Conservation (phyloP, 2,888 invertebrate species). For the Nomada ruficornis region DNA sequence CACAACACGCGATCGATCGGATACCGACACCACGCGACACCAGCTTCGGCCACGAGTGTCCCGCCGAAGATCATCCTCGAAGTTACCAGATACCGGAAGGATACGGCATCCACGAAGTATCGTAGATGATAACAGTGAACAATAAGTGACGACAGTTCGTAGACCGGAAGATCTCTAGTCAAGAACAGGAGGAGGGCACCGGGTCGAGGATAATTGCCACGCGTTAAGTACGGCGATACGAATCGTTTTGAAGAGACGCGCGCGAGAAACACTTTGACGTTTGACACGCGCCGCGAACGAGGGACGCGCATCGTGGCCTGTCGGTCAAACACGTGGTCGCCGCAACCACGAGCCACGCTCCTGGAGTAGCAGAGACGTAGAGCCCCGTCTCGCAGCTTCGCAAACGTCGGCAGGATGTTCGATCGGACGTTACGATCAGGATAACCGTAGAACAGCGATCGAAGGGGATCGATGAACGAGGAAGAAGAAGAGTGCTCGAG, state of each 20-base stretch:
- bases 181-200: neutral
- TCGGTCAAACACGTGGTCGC: constrained; percentile 62
- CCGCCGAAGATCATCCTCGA: neutral
- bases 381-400: neutral
- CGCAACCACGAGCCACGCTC: constrained; percentile 51
- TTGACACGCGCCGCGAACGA: constrained; percentile 25
- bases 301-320: constrained; percentile 35
- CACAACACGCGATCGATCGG: constrained; percentile 56
- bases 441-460: constrained; percentile 35
- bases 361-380: neutral
- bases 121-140: neutral
- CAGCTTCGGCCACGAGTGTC: neutral
- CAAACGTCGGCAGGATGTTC: constrained; percentile 60
- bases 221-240: neutral
- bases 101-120: constrained; percentile 1
- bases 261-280: neutral
- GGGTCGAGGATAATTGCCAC: neutral
- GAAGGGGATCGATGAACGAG: constrained; percentile 11
- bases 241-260: neutral
- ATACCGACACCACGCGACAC: neutral
- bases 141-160: neutral
- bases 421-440: constrained; percentile 68
- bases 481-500: constrained; percentile 62
- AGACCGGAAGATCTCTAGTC: constrained; percentile 17
- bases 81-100: neutral